Conservation (phyloP, 2,113 vertebrate species). For the Anolis sagrei region DNA sequence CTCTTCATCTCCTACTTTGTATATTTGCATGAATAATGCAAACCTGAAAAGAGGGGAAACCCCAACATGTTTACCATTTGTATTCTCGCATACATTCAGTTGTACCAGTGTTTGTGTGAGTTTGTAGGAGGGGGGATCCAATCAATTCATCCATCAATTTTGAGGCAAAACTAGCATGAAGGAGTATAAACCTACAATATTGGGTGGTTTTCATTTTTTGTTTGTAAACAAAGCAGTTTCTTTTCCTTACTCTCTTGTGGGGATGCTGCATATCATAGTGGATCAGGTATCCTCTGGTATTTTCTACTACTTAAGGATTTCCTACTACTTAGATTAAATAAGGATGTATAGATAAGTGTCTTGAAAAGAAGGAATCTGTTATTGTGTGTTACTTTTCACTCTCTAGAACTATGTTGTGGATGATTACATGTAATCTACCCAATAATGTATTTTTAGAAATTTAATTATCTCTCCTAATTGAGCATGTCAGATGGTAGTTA, state of each 20-base stretch:
- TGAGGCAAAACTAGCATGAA: neutral
- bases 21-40: too few species aligned
- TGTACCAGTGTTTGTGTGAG: too few species aligned
- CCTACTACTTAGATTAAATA: too few species aligned
- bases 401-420: neutral
- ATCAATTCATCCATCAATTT: too few species aligned
- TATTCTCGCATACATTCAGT: too few species aligned
- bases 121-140: neutral
- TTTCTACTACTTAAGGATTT: too few species aligned
- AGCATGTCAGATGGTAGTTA: constrained; percentile 8
- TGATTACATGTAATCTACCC: neutral
- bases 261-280: neutral
- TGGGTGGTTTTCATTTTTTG: neutral
- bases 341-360: too few species aligned
- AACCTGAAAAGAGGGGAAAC: too few species aligned
- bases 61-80: too few species aligned
- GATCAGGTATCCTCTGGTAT: neutral
- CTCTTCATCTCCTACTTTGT: too few species aligned
- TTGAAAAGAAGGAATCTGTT: neutral
- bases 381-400: neutral
- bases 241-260: neutral
- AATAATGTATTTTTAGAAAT: constrained; percentile 12
- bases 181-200: neutral
- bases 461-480: constrained; percentile 13
- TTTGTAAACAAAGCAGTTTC: neutral